These are phyloP conservation scores for Onychostoma macrolepis DNA, from an alignment of 2,113 vertebrate species.

Conservation along the genomic window DNA sequence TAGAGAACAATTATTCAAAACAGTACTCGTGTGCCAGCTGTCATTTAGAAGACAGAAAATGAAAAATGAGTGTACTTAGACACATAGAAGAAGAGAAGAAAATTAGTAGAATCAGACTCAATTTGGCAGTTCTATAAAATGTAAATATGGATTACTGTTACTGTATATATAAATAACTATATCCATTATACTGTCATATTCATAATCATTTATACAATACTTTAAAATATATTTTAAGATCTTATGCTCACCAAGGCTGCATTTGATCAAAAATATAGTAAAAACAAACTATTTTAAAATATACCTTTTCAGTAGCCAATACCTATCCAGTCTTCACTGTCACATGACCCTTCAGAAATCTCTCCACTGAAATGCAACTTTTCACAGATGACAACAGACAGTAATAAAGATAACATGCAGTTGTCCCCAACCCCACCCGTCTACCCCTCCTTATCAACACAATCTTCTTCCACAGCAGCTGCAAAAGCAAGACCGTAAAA, in stretches of 20 bases:
- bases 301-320: neutral
- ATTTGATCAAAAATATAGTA: neutral
- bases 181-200: neutral
- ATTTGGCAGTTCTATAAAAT: neutral
- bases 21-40: constrained; percentile 7
- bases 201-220: no score
- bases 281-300: no score
- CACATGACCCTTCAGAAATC: neutral
- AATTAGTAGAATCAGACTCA: neutral
- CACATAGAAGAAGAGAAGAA: no score
- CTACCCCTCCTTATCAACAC: constrained; percentile 21
- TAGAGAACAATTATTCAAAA: constrained; percentile 42
- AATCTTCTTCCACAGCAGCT: constrained; percentile 45
- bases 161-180: neutral
- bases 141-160: neutral
- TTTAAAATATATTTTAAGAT: neutral
- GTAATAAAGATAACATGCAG: constrained; percentile 1
- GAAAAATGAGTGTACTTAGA: neutral
- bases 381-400: constrained; percentile 15
- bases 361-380: neutral
- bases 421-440: constrained; percentile 1
- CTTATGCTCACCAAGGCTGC: neutral
- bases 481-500: constrained; percentile 41
- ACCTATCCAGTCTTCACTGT: neutral
- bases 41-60: constrained; percentile 4